phyloP scores from a whole-genome alignment of 2,888 invertebrate genomes.

The Hirtodrosophila duncani region DNA sequence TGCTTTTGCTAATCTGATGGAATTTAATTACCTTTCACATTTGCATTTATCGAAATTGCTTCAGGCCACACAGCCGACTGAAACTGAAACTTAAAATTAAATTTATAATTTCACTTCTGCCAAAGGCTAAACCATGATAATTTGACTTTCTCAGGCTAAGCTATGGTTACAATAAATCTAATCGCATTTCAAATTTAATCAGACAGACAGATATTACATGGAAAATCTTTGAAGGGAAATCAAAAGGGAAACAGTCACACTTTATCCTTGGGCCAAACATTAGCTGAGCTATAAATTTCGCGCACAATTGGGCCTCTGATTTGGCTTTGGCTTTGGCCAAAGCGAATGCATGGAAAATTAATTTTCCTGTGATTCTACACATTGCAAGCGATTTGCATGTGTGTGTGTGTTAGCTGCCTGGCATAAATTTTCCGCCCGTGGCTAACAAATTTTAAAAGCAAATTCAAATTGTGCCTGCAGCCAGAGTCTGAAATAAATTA shows the following conservation, averaged over 20 bases:
- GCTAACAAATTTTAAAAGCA: constrained; percentile 58
- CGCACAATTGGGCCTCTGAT: constrained; percentile 61
- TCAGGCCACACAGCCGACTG: too few relatives aligned
- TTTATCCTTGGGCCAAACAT: constrained; percentile 62
- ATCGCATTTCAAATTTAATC: constrained; percentile 50
- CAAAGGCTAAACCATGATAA: too few relatives aligned
- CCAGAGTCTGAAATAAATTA: constrained; percentile 59
- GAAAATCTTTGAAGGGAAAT: constrained; percentile 13
- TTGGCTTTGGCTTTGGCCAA: constrained; percentile 43
- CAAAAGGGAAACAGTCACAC: constrained; percentile 17
- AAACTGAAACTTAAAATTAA: too few relatives aligned
- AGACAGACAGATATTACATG: constrained; percentile 35
- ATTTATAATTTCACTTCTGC: too few relatives aligned
- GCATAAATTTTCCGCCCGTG: constrained; percentile 57
- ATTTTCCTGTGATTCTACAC: constrained; percentile 66
- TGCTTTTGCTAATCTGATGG: too few relatives aligned
- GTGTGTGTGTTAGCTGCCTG: constrained; percentile 13
- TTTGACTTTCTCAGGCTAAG: too few relatives aligned
- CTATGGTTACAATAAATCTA: too few relatives aligned
- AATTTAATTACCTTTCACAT: too few relatives aligned
- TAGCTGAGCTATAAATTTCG: constrained; percentile 64
- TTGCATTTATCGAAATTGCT: too few relatives aligned
- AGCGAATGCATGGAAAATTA: constrained; percentile 64
- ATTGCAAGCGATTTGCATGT: constrained; percentile 15
- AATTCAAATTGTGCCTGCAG: constrained; percentile 43